Evolutionary conservation across 2,113 vertebrate species (phyloP), one percentile per base, ranked within the genome.

Genomic region (Peromyscus polionotus): DNA sequence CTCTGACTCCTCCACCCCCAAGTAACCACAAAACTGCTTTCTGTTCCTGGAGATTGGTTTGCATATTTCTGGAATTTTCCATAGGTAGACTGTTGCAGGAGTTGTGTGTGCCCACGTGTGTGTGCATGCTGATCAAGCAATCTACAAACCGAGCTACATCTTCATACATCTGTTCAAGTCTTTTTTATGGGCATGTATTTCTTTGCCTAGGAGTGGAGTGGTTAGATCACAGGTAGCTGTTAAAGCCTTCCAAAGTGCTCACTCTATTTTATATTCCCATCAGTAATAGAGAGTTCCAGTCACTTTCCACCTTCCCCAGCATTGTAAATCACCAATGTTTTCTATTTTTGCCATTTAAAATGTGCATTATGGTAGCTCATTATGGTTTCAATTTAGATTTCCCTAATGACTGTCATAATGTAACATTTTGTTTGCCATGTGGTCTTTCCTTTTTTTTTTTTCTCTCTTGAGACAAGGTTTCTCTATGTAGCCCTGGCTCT

Each of bases 351-450:
- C 73, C 14, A 5, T 79, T 95, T 51, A 42, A 59, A 84, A 80
- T 51, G 31, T 42, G 8, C 16, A 3, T 87, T 28, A 67, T 63
- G 31, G 31, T 81, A 67, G 88, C 48, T 94, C 16, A 59, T 59
- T 61, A 22, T 90, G 54, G 77, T 79, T 92, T 90, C 67, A 77
- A 0, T 86, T 73, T 92, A 42, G 45, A 89, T 97, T 96, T 95
- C 39, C 26, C 13, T 95, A 54, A 20, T 77, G 54, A 95, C 16
- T 51, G 33, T 45, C 81, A 39, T 83, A 36, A 81, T 73, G 4
- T 72, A 63, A 63, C 19, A 28, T 77, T 61, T 95, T 72, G 33
- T 73, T 22, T 90, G 31, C 54, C 68, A 61, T 92, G 68, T 85
- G 90, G 11, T 48, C 59, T 31, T 45, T 48, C 11, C 12, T 42